A percentile compares a stretch with the other conserved stretches of the same genome.
These are phyloP conservation scores for Timandra comae DNA, from an alignment of 2,888 invertebrate species.

Conservation along the genomic window DNA sequence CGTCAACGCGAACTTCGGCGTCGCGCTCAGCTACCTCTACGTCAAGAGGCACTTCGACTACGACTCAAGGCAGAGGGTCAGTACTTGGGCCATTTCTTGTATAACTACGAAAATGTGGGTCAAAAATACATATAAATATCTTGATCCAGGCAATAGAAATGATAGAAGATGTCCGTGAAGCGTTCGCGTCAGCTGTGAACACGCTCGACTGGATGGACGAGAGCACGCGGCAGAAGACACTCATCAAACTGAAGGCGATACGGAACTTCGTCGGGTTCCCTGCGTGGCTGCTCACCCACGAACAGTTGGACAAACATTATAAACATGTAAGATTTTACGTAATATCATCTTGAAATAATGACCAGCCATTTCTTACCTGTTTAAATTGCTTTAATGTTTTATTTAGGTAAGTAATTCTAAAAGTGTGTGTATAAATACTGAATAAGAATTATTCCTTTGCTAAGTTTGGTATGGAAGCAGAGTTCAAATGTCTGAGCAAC, in stretches of 20 bases:
- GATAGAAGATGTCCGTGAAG: constrained; percentile 83
- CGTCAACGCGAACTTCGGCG: constrained; percentile 80
- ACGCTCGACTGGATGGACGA: constrained; percentile 89
- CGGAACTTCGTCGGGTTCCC: constrained; percentile 89
- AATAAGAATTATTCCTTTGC: no score
- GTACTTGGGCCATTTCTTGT: no score
- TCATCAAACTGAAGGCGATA: constrained; percentile 81
- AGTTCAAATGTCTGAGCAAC: no score
- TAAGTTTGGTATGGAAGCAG: no score
- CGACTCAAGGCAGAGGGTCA: constrained; percentile 75
- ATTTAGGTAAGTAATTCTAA: no score
- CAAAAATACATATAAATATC: no score
- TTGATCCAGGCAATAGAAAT: constrained; percentile 84
- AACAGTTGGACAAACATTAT: constrained; percentile 83
- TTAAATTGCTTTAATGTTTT: no score
- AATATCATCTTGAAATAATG: no score
- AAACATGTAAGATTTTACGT: constrained; percentile 81
- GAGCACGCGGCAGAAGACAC: constrained; percentile 81
- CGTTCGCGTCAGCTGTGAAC: constrained; percentile 83
- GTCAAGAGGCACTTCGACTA: constrained; percentile 78
- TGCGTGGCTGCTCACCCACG: constrained; percentile 82
- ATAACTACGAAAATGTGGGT: no score
- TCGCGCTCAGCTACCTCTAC: constrained; percentile 81
- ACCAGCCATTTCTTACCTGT: no score
- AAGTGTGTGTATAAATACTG: no score